phyloP scores from a whole-genome alignment of 30 jellyfish, hydroid and myxozoan genomes.

The Aurelia aurita region DNA sequence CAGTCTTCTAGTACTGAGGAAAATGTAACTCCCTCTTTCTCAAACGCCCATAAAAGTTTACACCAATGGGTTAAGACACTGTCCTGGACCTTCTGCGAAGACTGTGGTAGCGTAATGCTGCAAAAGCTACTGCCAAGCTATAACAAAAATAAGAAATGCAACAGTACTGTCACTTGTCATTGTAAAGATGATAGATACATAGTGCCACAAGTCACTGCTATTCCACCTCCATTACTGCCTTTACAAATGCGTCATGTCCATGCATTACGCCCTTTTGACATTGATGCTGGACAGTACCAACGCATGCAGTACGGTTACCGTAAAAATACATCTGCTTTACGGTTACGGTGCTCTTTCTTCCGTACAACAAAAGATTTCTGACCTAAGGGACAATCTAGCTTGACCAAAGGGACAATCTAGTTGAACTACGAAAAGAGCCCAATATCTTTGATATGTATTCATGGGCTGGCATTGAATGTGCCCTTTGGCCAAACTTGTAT shows the following conservation, averaged over 20 bases:
- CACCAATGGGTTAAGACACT: too few relatives aligned
- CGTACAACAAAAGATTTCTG: neutral
- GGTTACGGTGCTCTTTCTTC: neutral
- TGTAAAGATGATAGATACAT: neutral
- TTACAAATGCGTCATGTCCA: neutral
- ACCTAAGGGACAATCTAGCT: neutral
- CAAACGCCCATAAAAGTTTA: too few relatives aligned
- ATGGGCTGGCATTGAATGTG: conserved; percentile 59
- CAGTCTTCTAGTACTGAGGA: too few relatives aligned
- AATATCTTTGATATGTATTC: neutral
- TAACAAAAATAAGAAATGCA: neutral
- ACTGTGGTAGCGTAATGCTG: neutral
- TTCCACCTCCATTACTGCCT: neutral
- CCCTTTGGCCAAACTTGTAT: conserved; percentile 43
- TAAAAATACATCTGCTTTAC: neutral
- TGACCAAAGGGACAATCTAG: neutral
- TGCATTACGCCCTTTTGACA: conserved; percentile 24
- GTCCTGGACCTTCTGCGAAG: too few relatives aligned
- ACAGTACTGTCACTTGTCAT: neutral
- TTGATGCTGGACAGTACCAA: conserved; percentile 19
- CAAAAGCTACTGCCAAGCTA: neutral
- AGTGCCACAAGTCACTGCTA: neutral
- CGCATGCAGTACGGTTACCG: conserved; percentile 16
- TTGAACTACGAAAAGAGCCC: neutral
- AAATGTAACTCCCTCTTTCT: too few relatives aligned